phyloP scores from a whole-genome alignment of 2,888 invertebrate species.

The Psylliodes chrysocephalus region DNA sequence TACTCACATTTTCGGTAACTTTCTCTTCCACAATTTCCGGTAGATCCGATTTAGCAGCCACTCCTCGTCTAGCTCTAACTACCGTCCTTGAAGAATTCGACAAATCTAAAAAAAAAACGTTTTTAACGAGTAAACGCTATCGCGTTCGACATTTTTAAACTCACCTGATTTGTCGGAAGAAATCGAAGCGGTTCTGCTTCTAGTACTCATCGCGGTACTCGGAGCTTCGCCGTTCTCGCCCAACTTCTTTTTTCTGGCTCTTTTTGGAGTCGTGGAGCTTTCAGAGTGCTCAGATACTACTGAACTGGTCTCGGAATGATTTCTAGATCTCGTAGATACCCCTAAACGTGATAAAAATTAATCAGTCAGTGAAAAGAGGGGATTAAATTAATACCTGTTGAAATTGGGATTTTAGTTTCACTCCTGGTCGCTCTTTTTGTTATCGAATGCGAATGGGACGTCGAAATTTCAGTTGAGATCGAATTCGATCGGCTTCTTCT shows the following conservation, averaged over 20 bases:
- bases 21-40: conserved; percentile 42
- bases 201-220: conserved; percentile 30
- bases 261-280: conserved; percentile 24
- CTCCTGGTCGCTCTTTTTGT: conserved; percentile 29
- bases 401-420: conserved; percentile 33
- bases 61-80: conserved; percentile 33
- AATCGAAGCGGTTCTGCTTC: conserved; percentile 42
- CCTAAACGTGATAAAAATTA: conserved; percentile 32
- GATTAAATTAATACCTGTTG: conserved; percentile 26
- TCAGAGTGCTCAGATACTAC: conserved; percentile 43
- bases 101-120: conserved; percentile 36
- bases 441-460: conserved; percentile 19
- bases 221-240: not conserved
- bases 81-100: conserved; percentile 31
- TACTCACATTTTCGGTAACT: not conserved
- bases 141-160: too few relatives aligned
- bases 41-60: conserved; percentile 35
- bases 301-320: conserved; percentile 43
- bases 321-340: conserved; percentile 43
- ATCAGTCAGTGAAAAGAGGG: not conserved
- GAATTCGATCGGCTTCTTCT: conserved; percentile 47
- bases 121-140: too few relatives aligned
- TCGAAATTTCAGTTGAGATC: conserved; percentile 42
- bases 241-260: conserved; percentile 36
- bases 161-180: conserved; percentile 46